Percentiles rank a stretch among this genome's conserved stretches.
Evolutionary conservation across 2,888 invertebrate species (phyloP).

Genomic region (Cryptophagus acutangulus): DNA sequence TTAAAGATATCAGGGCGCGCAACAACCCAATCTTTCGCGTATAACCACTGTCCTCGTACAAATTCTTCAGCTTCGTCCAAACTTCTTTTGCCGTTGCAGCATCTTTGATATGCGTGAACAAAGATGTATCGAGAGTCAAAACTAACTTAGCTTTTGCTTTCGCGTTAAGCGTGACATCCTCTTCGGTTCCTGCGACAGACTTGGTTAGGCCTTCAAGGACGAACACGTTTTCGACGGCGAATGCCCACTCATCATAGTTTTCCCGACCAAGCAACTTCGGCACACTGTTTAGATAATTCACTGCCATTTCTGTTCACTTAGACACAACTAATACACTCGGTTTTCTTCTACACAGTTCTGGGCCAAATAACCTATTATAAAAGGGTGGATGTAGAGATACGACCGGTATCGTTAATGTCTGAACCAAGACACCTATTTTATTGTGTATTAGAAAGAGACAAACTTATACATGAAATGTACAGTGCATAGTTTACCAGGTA

Average conservation of each 20-base stretch:
- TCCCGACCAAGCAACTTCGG: too few species aligned
- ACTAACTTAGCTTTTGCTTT: slow-evolving; percentile 33
- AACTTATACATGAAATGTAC: too few species aligned
- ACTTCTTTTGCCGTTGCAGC: slow-evolving; percentile 11
- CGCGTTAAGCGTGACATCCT: not conserved
- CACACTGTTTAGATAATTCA: too few species aligned
- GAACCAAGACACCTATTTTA: too few species aligned
- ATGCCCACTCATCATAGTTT: slow-evolving; percentile 5
- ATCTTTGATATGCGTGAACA: slow-evolving; percentile 29
- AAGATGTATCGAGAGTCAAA: slow-evolving; percentile 28
- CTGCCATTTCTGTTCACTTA: too few species aligned
- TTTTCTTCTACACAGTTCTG: too few species aligned
- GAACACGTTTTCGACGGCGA: not conserved
- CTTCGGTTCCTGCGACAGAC: not conserved
- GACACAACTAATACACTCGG: too few species aligned
- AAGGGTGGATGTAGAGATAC: too few species aligned
- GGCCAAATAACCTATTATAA: too few species aligned
- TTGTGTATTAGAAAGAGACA: too few species aligned
- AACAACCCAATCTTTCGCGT: slow-evolving; percentile 21
- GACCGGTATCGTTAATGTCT: too few species aligned
- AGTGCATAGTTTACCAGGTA: too few species aligned
- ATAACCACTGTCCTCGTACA: slow-evolving; percentile 17
- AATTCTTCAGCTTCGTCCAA: slow-evolving; percentile 15
- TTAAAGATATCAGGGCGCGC: slow-evolving; percentile 26
- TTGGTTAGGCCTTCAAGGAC: not conserved